Conservation (phyloP, 2,797 vertebrate genomes). For the Rhyacichthys aspro region DNA sequence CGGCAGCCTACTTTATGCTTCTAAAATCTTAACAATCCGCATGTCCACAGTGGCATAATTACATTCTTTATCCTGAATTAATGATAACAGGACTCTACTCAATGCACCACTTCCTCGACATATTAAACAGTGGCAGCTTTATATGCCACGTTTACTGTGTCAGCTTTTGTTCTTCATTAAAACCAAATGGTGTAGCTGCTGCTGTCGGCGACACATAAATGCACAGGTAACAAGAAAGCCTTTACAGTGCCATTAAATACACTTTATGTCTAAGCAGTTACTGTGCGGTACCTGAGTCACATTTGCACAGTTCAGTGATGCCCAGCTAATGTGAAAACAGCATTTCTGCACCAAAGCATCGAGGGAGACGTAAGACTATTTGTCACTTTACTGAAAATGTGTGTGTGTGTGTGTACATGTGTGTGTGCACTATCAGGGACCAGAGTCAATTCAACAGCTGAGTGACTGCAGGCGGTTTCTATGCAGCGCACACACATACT, state of each 20-base stretch:
- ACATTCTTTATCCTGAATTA: too few relatives aligned
- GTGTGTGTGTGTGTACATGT: background rate
- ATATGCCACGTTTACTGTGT: background rate
- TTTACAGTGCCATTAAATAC: constrained; percentile 2
- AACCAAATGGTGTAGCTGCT: constrained; percentile 12
- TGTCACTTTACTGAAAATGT: constrained; percentile 11
- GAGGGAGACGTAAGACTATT: background rate
- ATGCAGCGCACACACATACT: constrained; percentile 22
- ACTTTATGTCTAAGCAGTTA: constrained; percentile 13
- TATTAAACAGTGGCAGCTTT: constrained; percentile 28
- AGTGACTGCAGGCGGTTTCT: constrained; percentile 34
- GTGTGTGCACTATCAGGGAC: constrained; percentile 7
- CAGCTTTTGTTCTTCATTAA: constrained; percentile 27
- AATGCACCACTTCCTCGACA: background rate
- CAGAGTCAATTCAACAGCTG: constrained; percentile 39
- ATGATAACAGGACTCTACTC: background rate
- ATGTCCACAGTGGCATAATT: too few relatives aligned
- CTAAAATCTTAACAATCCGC: too few relatives aligned
- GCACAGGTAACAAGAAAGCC: constrained; percentile 10
- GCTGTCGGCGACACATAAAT: constrained; percentile 17
- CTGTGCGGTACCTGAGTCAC: background rate
- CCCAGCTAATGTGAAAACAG: constrained; percentile 24
- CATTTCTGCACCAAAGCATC: constrained; percentile 13
- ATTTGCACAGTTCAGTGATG: background rate
- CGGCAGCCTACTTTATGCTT: too few relatives aligned